phyloP scores from a whole-genome alignment of 2,888 invertebrate species.

The Mesopsocus fuscifrons region DNA sequence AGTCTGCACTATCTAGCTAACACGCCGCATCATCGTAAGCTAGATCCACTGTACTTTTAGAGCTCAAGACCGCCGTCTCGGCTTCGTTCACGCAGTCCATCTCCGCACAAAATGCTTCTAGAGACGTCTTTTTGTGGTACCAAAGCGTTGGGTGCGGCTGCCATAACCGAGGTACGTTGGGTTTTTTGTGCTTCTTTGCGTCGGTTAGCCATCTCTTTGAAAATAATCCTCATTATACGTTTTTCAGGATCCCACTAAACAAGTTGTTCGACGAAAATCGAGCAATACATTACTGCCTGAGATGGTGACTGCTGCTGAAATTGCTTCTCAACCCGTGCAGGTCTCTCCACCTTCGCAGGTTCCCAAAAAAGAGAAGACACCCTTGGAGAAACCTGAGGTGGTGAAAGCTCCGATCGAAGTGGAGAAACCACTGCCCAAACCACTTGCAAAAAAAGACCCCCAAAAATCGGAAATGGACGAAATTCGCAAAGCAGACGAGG shows the following conservation, averaged over 20 bases:
- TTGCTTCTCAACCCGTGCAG: not conserved
- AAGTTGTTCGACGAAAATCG: not conserved
- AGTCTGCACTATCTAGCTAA: too few relatives aligned
- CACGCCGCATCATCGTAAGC: too few relatives aligned
- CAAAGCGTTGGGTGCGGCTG: slow-evolving; percentile 31
- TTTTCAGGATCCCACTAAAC: too few relatives aligned
- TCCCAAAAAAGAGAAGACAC: not conserved
- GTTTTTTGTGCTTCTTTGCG: too few relatives aligned
- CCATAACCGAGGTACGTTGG: not conserved
- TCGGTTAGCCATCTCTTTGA: too few relatives aligned
- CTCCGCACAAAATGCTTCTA: slow-evolving; percentile 76
- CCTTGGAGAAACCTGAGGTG: not conserved
- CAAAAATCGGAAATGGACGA: slow-evolving; percentile 17
- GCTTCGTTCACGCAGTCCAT: slow-evolving; percentile 31
- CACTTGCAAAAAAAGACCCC: slow-evolving; percentile 14
- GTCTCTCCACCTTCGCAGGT: not conserved
- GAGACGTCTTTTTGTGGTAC: slow-evolving; percentile 84
- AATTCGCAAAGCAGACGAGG: slow-evolving; percentile 15
- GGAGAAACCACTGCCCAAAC: not conserved
- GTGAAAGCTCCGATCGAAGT: not conserved
- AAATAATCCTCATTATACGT: too few relatives aligned
- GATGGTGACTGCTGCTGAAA: not conserved
- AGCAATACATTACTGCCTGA: not conserved
- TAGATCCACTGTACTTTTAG: not conserved
- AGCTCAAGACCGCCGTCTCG: slow-evolving; percentile 5